A percentile compares a stretch with the other conserved stretches of the same genome.
Conservation (phyloP, 2,113 vertebrate species). For the Gadus chalcogrammus region DNA sequence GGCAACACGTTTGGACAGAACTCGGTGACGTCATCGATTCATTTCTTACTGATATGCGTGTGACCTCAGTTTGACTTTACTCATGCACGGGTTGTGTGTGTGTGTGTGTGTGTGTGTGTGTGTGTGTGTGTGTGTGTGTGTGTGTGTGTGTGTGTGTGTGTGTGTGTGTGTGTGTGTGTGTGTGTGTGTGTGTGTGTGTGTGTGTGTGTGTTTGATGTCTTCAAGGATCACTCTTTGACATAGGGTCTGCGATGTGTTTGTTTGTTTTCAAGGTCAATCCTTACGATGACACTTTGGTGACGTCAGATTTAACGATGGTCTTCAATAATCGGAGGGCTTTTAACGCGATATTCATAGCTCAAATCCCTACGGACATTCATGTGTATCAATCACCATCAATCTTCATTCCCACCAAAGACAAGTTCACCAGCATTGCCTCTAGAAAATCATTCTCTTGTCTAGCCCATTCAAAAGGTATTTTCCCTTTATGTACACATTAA, state of each 20-base stretch:
- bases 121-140: not conserved
- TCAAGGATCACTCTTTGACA: conserved; percentile 1
- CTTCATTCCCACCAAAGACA: conserved; percentile 76
- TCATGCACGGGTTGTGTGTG: not conserved
- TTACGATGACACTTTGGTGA: conserved; percentile 49
- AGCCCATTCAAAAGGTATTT: conserved; percentile 28
- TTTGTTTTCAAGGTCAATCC: conserved; percentile 13
- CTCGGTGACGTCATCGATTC: no score
- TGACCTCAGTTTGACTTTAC: not conserved
- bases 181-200: not conserved
- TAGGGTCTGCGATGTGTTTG: conserved; percentile 2
- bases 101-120: not conserved
- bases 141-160: not conserved
- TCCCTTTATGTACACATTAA: conserved; percentile 40
- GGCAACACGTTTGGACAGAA: no score
- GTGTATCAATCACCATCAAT: conserved; percentile 65
- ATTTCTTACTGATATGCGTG: not conserved
- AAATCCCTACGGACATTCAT: conserved; percentile 48
- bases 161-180: not conserved
- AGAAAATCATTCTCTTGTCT: conserved; percentile 10
- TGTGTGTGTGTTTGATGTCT: conserved; percentile 2
- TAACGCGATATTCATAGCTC: conserved; percentile 31
- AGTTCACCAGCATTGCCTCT: conserved; percentile 23
- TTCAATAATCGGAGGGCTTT: conserved; percentile 45
- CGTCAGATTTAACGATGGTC: conserved; percentile 64